phyloP scores from a whole-genome alignment of 2,797 vertebrate species.

The Parauchenoglanis punctatus region DNA sequence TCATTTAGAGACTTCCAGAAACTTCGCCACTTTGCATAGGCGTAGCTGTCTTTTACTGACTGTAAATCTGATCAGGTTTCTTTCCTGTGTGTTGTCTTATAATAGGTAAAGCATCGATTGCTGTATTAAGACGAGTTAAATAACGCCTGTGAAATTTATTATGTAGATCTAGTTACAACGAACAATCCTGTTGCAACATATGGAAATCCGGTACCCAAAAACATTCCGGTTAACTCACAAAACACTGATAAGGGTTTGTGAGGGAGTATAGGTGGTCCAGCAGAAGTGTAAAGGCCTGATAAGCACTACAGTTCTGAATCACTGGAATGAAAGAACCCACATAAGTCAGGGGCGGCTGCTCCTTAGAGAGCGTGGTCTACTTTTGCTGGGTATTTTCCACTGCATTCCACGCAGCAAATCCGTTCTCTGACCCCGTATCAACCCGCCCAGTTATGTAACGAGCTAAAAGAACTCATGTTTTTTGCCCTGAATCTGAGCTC shows the following conservation, averaged over 20 bases:
- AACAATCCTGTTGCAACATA: background rate
- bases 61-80: conserved; percentile 32
- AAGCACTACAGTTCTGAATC: background rate
- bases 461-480: conserved; percentile 1
- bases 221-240: background rate
- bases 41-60: conserved; percentile 20
- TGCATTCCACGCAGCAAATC: conserved; percentile 36
- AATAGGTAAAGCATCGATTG: background rate
- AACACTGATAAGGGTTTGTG: background rate
- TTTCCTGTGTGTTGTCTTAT: background rate
- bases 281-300: background rate
- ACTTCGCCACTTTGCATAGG: background rate
- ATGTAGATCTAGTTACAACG: background rate
- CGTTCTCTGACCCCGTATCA: conserved; percentile 49
- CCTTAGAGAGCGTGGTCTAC: conserved; percentile 38
- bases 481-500: conserved; percentile 21
- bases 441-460: conserved; percentile 62
- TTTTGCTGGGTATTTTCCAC: conserved; percentile 49
- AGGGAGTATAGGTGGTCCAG: background rate
- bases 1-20: conserved; percentile 42
- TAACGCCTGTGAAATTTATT: too few relatives aligned
- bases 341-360: background rate
- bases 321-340: background rate
- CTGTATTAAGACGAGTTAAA: background rate
- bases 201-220: background rate